These are phyloP conservation scores for Ophion obscuratus DNA, from an alignment of 2,888 invertebrate genomes.

Conservation along the genomic window DNA sequence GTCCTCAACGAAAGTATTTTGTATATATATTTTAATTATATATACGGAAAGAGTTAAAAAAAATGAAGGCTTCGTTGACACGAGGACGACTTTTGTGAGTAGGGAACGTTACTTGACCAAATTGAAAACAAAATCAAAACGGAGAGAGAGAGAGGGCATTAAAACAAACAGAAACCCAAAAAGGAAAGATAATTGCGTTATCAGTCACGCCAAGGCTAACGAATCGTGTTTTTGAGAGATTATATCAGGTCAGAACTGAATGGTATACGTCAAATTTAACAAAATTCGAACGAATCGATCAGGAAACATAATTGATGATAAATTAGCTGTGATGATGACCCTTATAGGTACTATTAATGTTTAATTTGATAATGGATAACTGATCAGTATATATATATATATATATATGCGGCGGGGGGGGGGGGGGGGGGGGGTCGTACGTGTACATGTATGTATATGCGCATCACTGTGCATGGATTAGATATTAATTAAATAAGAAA, in stretches of 20 bases:
- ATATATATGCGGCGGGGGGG: not conserved
- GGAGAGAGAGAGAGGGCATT: not conserved
- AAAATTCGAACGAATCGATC: slow-evolving; percentile 58
- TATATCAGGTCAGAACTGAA: slow-evolving; percentile 12
- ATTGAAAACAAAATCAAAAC: not conserved
- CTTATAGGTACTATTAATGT: slow-evolving; percentile 81
- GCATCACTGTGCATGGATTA: slow-evolving; percentile 42
- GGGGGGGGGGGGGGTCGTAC: not conserved
- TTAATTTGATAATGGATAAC: slow-evolving; percentile 73
- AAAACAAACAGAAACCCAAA: not conserved
- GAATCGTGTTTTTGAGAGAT: slow-evolving; percentile 21
- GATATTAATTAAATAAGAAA: slow-evolving; percentile 47
- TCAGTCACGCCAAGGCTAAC: not conserved
- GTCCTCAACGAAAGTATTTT: slow-evolving; percentile 54
- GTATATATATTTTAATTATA: slow-evolving; percentile 57
- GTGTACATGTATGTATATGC: not conserved
- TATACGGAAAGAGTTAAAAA: slow-evolving; percentile 41
- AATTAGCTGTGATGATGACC: slow-evolving; percentile 83
- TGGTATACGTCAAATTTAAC: slow-evolving; percentile 13
- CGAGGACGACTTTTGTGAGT: not conserved
- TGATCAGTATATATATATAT: slow-evolving; percentile 57
- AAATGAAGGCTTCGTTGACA: not conserved
- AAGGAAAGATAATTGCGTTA: slow-evolving; percentile 15
- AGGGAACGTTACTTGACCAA: slow-evolving; percentile 7
- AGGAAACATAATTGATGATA: slow-evolving; percentile 62